Evolutionary conservation across 2,113 vertebrate species (phyloP).

Genomic region (Prionailurus viverrinus): DNA sequence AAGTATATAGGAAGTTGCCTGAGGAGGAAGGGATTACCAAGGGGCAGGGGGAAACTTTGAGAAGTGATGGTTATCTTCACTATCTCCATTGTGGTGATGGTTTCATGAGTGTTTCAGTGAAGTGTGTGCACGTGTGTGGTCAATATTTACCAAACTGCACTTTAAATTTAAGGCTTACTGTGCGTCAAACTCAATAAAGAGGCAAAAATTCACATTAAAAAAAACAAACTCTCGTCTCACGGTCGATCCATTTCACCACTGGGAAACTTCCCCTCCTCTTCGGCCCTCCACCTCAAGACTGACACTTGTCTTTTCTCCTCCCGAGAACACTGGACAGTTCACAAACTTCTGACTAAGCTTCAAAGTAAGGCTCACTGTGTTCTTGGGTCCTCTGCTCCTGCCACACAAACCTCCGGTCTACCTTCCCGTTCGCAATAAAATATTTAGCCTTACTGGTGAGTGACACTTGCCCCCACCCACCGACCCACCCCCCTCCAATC

Average conservation of each 20-base stretch:
- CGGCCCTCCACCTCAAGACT: not conserved
- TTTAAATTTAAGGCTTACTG: slow-evolving; percentile 6
- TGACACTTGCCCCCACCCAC: not conserved
- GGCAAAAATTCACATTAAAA: not conserved
- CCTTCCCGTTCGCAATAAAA: not conserved
- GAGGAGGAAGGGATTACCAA: not conserved
- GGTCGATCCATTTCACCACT: not conserved
- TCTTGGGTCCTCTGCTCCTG: not conserved
- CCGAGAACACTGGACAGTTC: not conserved
- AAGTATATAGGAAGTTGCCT: not conserved
- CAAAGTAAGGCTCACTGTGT: not conserved
- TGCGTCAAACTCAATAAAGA: slow-evolving; percentile 9
- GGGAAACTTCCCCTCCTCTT: not conserved
- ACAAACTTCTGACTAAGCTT: slow-evolving; percentile 11
- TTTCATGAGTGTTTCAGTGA: not conserved
- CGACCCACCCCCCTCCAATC: not conserved
- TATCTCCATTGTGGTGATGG: not conserved
- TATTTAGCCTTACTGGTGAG: not conserved
- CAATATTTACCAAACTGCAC: not conserved
- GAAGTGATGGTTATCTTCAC: not conserved
- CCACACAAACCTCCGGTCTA: not conserved
- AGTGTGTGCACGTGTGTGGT: not conserved
- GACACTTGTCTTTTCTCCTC: not conserved
- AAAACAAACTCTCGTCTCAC: not conserved
- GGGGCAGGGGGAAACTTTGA: not conserved